phyloP scores from a whole-genome alignment of 2,797 vertebrate species.

The Gobionotothen gibberifrons region DNA sequence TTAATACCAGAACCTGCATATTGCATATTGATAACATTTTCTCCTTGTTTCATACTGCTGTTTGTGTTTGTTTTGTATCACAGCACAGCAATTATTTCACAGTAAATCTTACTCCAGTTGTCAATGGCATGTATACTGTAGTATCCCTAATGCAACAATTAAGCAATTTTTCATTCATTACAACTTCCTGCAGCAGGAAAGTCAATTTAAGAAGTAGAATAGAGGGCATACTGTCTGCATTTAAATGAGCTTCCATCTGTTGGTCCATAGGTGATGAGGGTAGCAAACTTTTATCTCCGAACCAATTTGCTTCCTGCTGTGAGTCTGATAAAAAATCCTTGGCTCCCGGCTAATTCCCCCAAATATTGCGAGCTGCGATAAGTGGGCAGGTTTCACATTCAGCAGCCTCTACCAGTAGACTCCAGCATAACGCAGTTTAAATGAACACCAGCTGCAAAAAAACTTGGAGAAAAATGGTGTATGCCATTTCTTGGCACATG shows the following conservation, averaged over 20 bases:
- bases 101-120: conserved; percentile 19
- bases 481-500: conserved; percentile 56
- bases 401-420: conserved; percentile 10
- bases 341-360: conserved; percentile 45
- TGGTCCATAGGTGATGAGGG: conserved; percentile 52
- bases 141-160: conserved; percentile 11
- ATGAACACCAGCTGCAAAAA: conserved; percentile 31
- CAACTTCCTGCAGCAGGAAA: conserved; percentile 14
- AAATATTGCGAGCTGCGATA: conserved; percentile 55
- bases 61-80: too few species aligned
- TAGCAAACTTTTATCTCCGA: conserved; percentile 52
- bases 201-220: conserved; percentile 30
- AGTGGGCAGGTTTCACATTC: conserved; percentile 43
- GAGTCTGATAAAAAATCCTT: conserved; percentile 57
- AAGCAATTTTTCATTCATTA: conserved; percentile 22
- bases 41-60: too few species aligned
- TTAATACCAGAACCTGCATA: too few species aligned
- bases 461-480: neutral
- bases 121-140: conserved; percentile 25
- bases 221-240: conserved; percentile 32
- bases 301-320: conserved; percentile 67
- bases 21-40: too few species aligned
- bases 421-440: conserved; percentile 31
- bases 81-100: neutral
- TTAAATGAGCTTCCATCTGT: conserved; percentile 49